Evolutionary conservation across 2,797 vertebrate species (phyloP), one percentile per base, ranked within the genome.

Genomic region (Crypturellus tataupa): DNA sequence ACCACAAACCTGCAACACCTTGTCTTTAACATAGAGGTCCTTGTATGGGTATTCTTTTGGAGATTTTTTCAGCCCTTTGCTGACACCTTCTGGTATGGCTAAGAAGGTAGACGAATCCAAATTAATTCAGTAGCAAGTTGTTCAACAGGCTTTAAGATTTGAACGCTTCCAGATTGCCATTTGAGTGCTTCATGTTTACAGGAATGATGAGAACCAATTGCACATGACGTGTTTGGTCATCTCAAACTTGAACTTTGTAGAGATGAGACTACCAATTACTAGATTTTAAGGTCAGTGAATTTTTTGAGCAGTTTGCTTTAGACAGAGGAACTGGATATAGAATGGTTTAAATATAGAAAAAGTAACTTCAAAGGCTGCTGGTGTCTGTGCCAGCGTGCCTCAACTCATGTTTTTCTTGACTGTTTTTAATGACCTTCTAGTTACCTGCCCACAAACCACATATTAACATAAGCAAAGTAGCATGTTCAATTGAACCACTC

Each of bases 41-140:
- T 35, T 72, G 12, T 5, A 2, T 4, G 2, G 12, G 24, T 49
- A 24, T 49, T 49, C 47, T 24, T 49, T 49, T 12, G 47, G 24
- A 49, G 24, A 12, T 49, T 49, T 49, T 49, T 49, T 49, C 23
- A 49, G 47, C 59, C 44, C 80, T 95, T 69, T 88, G 44, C 78
- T 95, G 88, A 93, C 37, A 77, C 33, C 68, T 93, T 89, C 85
- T 95, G 94, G 90, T 85, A 20, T 49, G 63, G 9, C 37, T 60
- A 8, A 64, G 80, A 60, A 42, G 51, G 24, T 62, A 89, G 64
- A 76, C 24, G 33, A 37, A 2, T 17, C 23, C 21, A 29, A 40
- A 31, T 69, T 70, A 39, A 53, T 82, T 83, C 10, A 62, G 71
- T 12, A 15, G 24, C 21, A 72, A 19, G 8, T 42, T 12, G 4